Conservation (phyloP, 2,113 vertebrate genomes). For the Gobiocypris rarus region DNA sequence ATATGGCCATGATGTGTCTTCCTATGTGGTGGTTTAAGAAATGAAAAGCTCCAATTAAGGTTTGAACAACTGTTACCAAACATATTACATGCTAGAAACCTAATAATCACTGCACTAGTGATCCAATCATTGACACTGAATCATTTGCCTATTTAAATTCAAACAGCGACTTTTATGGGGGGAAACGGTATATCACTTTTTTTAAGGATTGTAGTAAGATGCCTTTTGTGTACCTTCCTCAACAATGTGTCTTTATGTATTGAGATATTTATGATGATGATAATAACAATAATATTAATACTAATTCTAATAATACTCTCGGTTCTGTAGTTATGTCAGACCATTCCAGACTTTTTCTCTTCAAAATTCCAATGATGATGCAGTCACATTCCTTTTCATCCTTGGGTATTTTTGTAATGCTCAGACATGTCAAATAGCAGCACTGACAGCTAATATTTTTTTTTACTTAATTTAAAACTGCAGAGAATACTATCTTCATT, state of each 20-base stretch:
- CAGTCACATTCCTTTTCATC: slow-evolving; percentile 62
- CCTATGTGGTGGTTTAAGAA: too few relatives aligned
- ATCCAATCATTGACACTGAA: too few relatives aligned
- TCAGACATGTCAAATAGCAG: slow-evolving; percentile 16
- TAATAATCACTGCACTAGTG: too few relatives aligned
- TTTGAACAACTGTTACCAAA: too few relatives aligned
- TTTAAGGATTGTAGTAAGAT: not conserved
- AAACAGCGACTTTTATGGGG: too few relatives aligned
- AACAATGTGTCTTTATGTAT: not conserved
- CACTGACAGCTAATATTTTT: not conserved
- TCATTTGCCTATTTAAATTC: too few relatives aligned
- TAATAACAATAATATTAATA: not conserved
- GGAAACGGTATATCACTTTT: too few relatives aligned
- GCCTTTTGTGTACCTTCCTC: not conserved
- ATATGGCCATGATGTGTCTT: too few relatives aligned
- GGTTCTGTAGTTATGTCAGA: not conserved
- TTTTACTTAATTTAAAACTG: slow-evolving; percentile 23
- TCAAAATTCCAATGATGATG: slow-evolving; percentile 60
- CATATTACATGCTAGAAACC: too few relatives aligned
- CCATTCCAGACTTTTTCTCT: not conserved
- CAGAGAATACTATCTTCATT: slow-evolving; percentile 51
- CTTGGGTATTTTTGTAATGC: not conserved
- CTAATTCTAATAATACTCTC: not conserved
- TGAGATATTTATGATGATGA: not conserved
- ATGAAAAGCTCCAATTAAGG: too few relatives aligned